Conservation (phyloP, 2,113 vertebrate genomes). For the Oenanthe oenanthe region DNA sequence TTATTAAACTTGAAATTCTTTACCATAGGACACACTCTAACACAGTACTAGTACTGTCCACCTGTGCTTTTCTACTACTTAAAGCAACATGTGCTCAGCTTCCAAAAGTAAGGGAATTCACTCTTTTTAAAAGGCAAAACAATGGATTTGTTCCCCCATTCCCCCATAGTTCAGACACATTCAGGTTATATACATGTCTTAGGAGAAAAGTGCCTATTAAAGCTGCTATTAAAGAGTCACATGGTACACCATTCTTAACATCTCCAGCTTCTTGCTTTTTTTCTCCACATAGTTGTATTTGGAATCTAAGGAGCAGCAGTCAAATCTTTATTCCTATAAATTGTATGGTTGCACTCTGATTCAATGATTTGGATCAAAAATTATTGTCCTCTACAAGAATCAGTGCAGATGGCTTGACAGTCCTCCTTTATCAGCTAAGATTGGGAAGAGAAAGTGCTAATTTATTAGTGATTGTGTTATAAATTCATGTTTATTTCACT, state of each 20-base stretch:
- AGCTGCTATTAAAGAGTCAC: neutral
- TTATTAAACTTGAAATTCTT: neutral
- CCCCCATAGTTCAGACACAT: neutral
- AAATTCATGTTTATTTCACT: neutral
- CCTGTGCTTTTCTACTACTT: neutral
- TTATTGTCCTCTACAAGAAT: neutral
- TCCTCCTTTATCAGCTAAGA: neutral
- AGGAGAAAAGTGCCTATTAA: neutral
- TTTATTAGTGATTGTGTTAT: neutral
- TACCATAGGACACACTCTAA: neutral
- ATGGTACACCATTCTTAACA: neutral
- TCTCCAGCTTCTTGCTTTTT: neutral
- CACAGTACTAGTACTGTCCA: rapidly evolving
- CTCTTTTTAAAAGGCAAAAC: neutral
- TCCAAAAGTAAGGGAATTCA: neutral
- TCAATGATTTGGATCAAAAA: neutral
- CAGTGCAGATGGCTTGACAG: neutral
- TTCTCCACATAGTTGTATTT: neutral
- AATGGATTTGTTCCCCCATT: neutral
- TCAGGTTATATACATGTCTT: neutral
- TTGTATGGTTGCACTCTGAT: neutral
- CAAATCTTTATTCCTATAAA: neutral
- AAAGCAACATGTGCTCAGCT: neutral
- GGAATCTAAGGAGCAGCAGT: neutral
- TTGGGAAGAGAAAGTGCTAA: neutral